These are phyloP conservation scores for Globia sparganii DNA, from an alignment of 2,888 invertebrate species.

Conservation along the genomic window DNA sequence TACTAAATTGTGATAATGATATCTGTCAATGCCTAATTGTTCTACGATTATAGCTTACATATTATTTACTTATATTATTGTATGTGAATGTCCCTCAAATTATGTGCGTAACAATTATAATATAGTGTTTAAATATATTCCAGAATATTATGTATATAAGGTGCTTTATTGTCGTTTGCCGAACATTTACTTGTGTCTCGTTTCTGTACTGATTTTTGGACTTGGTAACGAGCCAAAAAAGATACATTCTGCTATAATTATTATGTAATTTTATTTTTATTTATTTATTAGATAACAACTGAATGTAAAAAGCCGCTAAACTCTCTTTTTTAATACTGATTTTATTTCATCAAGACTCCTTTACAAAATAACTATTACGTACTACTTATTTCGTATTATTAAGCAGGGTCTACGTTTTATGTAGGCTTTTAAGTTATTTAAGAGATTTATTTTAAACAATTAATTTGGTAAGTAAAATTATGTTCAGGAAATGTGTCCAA, in stretches of 20 bases:
- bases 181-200: constrained; percentile 42
- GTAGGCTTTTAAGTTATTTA: constrained; percentile 87
- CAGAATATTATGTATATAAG: constrained; percentile 61
- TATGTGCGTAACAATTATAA: constrained; percentile 44
- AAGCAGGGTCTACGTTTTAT: constrained; percentile 88
- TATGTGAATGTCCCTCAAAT: constrained; percentile 55
- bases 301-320: constrained; percentile 59
- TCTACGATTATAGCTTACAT: constrained; percentile 58
- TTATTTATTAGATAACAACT: constrained; percentile 57
- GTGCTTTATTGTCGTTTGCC: constrained; percentile 52
- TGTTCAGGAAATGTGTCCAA: constrained; percentile 64
- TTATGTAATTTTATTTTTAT: constrained; percentile 48
- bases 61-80: constrained; percentile 52
- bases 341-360: constrained; percentile 69
- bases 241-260: constrained; percentile 38
- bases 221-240: constrained; percentile 42
- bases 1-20: constrained; percentile 72
- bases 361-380: constrained; percentile 72
- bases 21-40: constrained; percentile 66
- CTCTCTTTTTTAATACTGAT: constrained; percentile 63
- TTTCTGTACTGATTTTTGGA: constrained; percentile 27
- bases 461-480: constrained; percentile 67
- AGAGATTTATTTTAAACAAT: constrained; percentile 78
- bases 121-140: constrained; percentile 62
- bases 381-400: constrained; percentile 81